A percentile compares a stretch with the other conserved stretches of the same genome.
Conservation (phyloP, 2,113 vertebrate species). For the Pachypanchax playfairii region DNA sequence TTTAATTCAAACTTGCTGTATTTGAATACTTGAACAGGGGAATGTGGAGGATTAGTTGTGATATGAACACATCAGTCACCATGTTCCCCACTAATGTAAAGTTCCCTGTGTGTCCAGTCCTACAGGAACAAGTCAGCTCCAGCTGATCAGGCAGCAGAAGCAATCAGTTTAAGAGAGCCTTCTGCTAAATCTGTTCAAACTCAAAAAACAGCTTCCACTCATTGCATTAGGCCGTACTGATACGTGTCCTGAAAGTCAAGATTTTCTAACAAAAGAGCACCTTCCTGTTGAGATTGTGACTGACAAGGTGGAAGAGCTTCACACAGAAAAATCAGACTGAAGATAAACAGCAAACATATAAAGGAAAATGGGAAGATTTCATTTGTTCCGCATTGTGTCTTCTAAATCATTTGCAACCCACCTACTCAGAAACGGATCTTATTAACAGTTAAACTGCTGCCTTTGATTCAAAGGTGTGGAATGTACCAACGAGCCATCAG, state of each 20-base stretch:
- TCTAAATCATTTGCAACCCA: background rate
- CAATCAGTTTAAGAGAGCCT: conserved; percentile 3
- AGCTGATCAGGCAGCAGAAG: background rate
- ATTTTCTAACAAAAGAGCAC: conserved; percentile 1
- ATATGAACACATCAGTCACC: no score
- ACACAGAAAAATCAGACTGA: no score
- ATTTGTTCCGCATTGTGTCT: background rate
- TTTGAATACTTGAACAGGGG: background rate
- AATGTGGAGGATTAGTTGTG: background rate
- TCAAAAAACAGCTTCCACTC: background rate
- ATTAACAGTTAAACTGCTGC: background rate
- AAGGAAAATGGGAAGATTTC: background rate
- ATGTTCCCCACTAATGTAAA: background rate
- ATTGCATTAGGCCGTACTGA: background rate
- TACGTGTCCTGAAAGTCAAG: background rate
- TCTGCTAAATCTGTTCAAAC: background rate
- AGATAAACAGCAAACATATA: background rate
- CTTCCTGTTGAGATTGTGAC: background rate
- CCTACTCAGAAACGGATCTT: background rate
- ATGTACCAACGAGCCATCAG: no score
- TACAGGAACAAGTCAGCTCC: background rate
- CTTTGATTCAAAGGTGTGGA: conserved; percentile 11
- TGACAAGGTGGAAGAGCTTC: background rate
- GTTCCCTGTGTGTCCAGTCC: background rate
- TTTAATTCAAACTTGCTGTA: no score